Evolutionary conservation across 2,797 vertebrate species (phyloP).

Genomic region (Xyrichtys novacula): DNA sequence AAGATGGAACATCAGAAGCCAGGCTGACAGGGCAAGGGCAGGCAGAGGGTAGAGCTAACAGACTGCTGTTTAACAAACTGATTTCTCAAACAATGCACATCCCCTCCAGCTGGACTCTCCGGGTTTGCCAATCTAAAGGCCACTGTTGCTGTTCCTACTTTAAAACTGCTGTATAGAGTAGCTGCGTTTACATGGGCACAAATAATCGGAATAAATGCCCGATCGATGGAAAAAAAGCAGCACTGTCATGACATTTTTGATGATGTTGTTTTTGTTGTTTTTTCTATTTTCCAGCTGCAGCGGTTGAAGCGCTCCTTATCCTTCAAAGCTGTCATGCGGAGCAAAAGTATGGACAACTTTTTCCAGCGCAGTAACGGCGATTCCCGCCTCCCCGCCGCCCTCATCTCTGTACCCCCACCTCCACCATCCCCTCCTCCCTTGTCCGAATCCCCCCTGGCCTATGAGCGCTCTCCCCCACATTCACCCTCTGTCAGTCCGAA

Average conservation of each 20-base stretch:
- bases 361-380: slow-evolving; percentile 88
- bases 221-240: background rate
- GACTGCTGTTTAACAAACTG: slow-evolving; percentile 26
- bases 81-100: slow-evolving; percentile 17
- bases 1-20: slow-evolving; percentile 49
- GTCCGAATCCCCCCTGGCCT: slow-evolving; percentile 67
- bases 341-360: slow-evolving; percentile 94
- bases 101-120: background rate
- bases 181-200: slow-evolving; percentile 2
- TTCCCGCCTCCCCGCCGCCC: slow-evolving; percentile 77
- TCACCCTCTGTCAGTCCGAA: slow-evolving; percentile 81
- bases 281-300: slow-evolving; percentile 84
- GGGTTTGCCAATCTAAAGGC: slow-evolving; percentile 4
- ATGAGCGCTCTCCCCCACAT: slow-evolving; percentile 77
- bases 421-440: slow-evolving; percentile 69
- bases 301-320: slow-evolving; percentile 91
- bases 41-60: slow-evolving; percentile 39
- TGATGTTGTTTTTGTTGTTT: background rate
- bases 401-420: slow-evolving; percentile 80
- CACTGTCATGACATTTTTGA: background rate
- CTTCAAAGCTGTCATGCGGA: slow-evolving; percentile 92
- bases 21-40: slow-evolving; percentile 49
- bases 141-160: background rate
- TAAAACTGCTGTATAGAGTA: background rate
- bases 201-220: background rate